Evolutionary conservation across 2,888 invertebrate species (phyloP).

Genomic region (Apodemia mormo): DNA sequence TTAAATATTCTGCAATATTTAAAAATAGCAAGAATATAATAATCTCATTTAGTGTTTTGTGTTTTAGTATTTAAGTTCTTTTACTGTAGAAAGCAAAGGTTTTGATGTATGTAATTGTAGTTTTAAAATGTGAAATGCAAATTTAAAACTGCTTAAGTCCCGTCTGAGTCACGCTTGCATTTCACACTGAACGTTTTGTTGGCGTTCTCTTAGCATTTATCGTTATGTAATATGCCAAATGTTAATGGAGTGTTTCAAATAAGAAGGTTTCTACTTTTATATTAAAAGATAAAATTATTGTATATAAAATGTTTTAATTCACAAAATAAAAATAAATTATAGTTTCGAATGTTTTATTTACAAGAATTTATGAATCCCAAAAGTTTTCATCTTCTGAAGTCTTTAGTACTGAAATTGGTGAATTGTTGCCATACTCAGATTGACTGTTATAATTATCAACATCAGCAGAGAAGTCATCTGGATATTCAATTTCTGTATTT

Average conservation of each 20-base stretch:
- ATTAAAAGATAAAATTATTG: conserved; percentile 53
- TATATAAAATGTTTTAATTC: conserved; percentile 56
- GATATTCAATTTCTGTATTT: conserved; percentile 43
- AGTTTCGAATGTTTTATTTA: conserved; percentile 51
- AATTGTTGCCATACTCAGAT: conserved; percentile 48
- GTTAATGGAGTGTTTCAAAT: conserved; percentile 44
- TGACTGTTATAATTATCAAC: conserved; percentile 59
- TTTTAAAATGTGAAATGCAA: not conserved
- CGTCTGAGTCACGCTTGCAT: conserved; percentile 30
- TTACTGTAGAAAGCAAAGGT: not conserved
- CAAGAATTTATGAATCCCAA: conserved; percentile 56
- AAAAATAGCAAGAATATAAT: not conserved
- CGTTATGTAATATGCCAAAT: conserved; percentile 32
- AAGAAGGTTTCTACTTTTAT: conserved; percentile 77
- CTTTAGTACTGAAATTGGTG: conserved; percentile 57
- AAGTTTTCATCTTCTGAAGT: conserved; percentile 61
- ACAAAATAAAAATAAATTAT: conserved; percentile 72
- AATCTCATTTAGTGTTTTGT: conserved; percentile 10
- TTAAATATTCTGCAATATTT: not conserved
- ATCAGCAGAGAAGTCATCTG: conserved; percentile 60
- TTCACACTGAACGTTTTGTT: conserved; percentile 45
- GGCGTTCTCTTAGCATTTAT: conserved; percentile 56
- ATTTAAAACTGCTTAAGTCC: conserved; percentile 18
- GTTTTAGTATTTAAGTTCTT: conserved; percentile 16
- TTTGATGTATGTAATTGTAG: not conserved